Evolutionary conservation across 2,113 vertebrate species (phyloP).

Genomic region (Calidris pugnax): DNA sequence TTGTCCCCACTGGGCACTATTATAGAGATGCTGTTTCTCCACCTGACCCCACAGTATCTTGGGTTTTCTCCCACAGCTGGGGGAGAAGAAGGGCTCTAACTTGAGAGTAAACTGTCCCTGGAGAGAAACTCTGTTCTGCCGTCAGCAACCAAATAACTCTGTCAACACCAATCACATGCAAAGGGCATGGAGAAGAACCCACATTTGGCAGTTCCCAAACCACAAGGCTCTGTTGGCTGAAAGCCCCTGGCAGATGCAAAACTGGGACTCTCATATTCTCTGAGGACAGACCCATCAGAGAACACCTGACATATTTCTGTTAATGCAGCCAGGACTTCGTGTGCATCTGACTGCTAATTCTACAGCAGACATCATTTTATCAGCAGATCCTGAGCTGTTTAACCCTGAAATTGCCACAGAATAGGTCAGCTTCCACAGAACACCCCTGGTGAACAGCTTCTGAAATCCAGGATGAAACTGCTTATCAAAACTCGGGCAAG

Average conservation of each 20-base stretch:
- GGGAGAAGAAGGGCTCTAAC: background rate
- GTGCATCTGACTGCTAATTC: background rate
- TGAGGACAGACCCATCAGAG: background rate
- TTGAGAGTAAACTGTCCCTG: background rate
- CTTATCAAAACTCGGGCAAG: background rate
- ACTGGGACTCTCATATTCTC: background rate
- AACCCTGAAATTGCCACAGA: background rate
- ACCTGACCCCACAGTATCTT: background rate
- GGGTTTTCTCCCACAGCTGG: background rate
- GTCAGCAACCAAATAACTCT: background rate
- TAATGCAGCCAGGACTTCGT: background rate
- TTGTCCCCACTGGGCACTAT: background rate
- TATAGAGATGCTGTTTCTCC: background rate
- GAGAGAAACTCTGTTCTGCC: background rate
- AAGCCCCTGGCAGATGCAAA: background rate
- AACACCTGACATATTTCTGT: background rate
- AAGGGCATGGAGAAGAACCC: background rate
- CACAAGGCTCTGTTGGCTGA: rapidly evolving
- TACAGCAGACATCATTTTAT: background rate
- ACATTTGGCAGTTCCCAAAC: background rate
- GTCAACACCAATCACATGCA: background rate
- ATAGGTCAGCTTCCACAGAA: background rate
- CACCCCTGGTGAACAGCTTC: background rate
- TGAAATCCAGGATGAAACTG: background rate
- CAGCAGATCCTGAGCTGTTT: background rate